phyloP scores from a whole-genome alignment of 2,888 invertebrate genomes.

The Trachelus troglodyta region DNA sequence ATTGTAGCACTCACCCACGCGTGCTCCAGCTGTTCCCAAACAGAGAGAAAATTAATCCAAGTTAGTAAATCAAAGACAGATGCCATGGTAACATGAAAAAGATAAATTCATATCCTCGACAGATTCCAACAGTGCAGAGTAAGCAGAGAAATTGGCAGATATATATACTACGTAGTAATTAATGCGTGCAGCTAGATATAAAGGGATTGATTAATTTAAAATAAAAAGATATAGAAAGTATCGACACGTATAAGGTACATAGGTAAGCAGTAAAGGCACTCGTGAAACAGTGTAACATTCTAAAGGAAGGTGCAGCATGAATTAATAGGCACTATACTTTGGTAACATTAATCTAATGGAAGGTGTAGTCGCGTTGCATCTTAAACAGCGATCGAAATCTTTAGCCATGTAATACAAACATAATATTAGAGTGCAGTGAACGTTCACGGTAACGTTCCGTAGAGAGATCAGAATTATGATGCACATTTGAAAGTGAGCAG shows the following conservation, averaged over 20 bases:
- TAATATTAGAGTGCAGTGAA: background rate
- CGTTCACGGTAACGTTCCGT: background rate
- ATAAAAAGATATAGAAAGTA: background rate
- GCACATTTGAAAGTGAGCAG: background rate
- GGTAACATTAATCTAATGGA: background rate
- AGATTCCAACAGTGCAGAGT: background rate
- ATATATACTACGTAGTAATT: background rate
- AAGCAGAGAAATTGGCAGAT: background rate
- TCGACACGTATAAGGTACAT: background rate
- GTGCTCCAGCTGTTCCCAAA: constrained; percentile 63
- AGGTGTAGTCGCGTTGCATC: background rate
- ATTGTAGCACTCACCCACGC: constrained; percentile 63
- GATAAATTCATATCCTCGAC: constrained; percentile 15
- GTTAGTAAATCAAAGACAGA: constrained; percentile 36
- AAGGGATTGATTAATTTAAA: background rate
- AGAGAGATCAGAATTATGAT: background rate
- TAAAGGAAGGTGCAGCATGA: background rate
- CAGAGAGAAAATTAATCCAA: constrained; percentile 58
- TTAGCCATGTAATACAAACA: background rate
- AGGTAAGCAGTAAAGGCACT: background rate
- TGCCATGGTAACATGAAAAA: constrained; percentile 35
- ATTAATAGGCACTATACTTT: background rate
- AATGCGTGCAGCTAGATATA: background rate
- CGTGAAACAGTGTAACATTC: background rate
- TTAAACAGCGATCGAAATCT: background rate